Evolutionary conservation across 2,888 invertebrate species (phyloP), one percentile per base, ranked within the genome.

Genomic region (Corbicula japonica): DNA sequence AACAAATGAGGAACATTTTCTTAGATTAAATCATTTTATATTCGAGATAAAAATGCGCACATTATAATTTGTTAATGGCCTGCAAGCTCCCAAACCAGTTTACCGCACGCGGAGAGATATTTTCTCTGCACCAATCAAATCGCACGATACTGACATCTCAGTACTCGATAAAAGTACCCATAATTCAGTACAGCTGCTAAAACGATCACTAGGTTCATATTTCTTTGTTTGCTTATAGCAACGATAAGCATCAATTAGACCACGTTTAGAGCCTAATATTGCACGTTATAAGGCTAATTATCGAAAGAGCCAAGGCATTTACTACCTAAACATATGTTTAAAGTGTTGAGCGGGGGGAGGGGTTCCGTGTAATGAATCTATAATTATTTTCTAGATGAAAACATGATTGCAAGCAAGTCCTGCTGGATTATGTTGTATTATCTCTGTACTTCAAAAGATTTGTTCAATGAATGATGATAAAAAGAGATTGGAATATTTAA

Each of bases 131-230:
- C 82, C 82, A 83, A 83, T 83, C 76, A 76, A 41, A 79, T 61
- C 32, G 65, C 62, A 38, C 73, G 72, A 35, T 61, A 50, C 50
- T 76, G 76, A 76, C 78, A 78, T 62, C 66, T 52, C 72, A 62
- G 73, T 54, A 73, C 65, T 69, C 63, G 76, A 79, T 80, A 80
- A 80, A 76, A 80, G 73, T 62, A 65, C 80, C 82, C 76, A 83
- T 83, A 83, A 83, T 83, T 83, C 82, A 71, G 38, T 70, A 66
- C 82, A 83, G 82, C 82, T 83, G 82, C 68, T 79, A 48, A 58
- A 70, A 52, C 78, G 75, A 76, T 79, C 78, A 78, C 38, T 41
- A 61, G 76, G 78, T 76, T 83, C 82, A 70, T 76, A 79, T 83
- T 83, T 83, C 82, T 83, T 83, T 83, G 82, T 83, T 83, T 79